phyloP scores from a whole-genome alignment of 2,797 vertebrate species.

The Macrochelys suwanniensis region DNA sequence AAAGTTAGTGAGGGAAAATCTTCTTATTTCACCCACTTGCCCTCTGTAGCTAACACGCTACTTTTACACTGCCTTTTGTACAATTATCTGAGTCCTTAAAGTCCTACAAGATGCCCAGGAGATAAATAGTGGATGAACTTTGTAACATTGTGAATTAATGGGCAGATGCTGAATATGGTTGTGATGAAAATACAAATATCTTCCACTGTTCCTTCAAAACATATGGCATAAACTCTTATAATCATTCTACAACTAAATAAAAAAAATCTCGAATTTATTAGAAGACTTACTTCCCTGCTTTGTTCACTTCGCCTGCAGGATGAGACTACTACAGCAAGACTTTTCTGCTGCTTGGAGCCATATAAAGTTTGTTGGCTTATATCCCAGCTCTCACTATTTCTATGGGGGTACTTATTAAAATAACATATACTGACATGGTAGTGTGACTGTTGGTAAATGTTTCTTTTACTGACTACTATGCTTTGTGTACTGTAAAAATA shows the following conservation, averaged over 20 bases:
- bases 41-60: neutral
- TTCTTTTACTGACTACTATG: constrained; percentile 7
- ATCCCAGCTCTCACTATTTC: neutral
- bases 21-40: neutral
- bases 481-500: neutral
- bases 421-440: neutral
- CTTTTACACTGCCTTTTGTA: neutral
- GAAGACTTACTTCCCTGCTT: neutral
- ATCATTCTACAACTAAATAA: neutral
- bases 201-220: neutral
- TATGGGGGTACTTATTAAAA: constrained; percentile 16
- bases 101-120: neutral
- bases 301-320: neutral
- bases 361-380: constrained; percentile 28
- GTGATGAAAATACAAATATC: neutral
- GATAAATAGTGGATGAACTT: neutral
- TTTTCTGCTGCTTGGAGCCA: neutral
- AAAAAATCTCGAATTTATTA: no score
- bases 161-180: neutral
- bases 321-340: neutral
- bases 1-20: neutral
- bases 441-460: neutral
- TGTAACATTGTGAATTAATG: neutral
- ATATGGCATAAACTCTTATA: neutral
- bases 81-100: neutral